Evolutionary conservation across 2,888 invertebrate species (phyloP).

Genomic region (Bruchidius siliquastri): DNA sequence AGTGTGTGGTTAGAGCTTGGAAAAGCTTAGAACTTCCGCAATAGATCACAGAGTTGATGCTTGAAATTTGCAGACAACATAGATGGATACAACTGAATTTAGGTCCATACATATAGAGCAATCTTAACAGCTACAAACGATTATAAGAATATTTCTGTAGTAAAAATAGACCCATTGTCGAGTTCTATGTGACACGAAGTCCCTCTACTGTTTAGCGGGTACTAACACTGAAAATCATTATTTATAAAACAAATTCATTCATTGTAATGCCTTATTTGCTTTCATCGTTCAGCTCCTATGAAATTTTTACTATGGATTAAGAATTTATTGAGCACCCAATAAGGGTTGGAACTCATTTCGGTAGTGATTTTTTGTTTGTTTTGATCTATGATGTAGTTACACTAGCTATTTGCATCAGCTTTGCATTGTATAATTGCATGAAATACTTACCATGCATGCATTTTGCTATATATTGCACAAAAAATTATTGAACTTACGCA

Average conservation of each 20-base stretch:
- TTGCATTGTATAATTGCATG: not conserved
- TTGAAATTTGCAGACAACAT: too few species aligned
- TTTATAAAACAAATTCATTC: not conserved
- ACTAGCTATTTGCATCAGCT: not conserved
- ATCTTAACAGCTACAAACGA: too few species aligned
- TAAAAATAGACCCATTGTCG: too few species aligned
- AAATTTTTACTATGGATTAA: not conserved
- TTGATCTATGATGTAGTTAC: not conserved
- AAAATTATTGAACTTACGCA: not conserved
- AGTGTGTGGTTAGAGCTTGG: too few species aligned
- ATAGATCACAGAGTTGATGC: too few species aligned
- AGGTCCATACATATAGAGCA: too few species aligned
- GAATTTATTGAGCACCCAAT: too few species aligned
- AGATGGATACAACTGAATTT: too few species aligned
- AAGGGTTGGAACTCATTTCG: too few species aligned
- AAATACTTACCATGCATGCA: not conserved
- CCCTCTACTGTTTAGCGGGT: not conserved
- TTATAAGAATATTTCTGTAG: too few species aligned
- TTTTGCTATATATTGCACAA: not conserved
- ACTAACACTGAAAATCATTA: not conserved
- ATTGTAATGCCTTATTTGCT: not conserved
- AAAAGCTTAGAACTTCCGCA: too few species aligned
- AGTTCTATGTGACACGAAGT: not conserved
- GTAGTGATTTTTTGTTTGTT: not conserved
- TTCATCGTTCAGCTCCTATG: not conserved